These are phyloP conservation scores for Drosophila macrospina DNA, from an alignment of 2,888 invertebrate genomes.

Conservation along the genomic window DNA sequence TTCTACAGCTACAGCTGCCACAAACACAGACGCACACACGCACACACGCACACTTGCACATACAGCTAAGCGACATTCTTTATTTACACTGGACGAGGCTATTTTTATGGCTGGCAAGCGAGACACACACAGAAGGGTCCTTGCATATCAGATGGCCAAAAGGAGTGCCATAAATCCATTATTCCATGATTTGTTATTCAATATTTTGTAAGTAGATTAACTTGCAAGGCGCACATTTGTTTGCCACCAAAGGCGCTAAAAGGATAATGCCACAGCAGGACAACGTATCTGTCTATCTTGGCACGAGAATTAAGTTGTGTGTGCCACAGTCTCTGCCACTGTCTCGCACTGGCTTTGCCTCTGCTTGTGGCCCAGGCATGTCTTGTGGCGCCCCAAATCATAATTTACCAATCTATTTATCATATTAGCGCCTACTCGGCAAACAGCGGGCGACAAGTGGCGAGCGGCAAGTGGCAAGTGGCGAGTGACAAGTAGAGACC, in stretches of 20 bases:
- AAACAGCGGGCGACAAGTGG: slow-evolving; percentile 46
- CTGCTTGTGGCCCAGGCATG: slow-evolving; percentile 7
- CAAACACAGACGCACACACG: slow-evolving; percentile 12
- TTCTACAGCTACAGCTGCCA: slow-evolving; percentile 28
- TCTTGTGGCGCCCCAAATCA: slow-evolving; percentile 59
- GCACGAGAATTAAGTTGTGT: slow-evolving; percentile 63
- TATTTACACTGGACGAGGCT: slow-evolving; percentile 66
- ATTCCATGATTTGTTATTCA: slow-evolving; percentile 84
- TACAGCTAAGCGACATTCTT: slow-evolving; percentile 65
- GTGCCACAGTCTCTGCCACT: neutral
- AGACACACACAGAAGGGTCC: slow-evolving; percentile 47
- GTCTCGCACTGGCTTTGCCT: neutral
- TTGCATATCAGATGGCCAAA: slow-evolving; percentile 69
- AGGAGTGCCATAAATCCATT: slow-evolving; percentile 82
- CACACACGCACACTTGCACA: slow-evolving; percentile 13
- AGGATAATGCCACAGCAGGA: slow-evolving; percentile 66
- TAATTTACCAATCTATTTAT: slow-evolving; percentile 81
- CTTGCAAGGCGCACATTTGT: slow-evolving; percentile 80
- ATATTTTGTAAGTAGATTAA: slow-evolving; percentile 84
- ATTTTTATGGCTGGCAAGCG: slow-evolving; percentile 65
- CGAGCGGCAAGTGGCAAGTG: slow-evolving; percentile 29
- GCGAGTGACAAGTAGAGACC: slow-evolving; percentile 10
- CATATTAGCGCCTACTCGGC: slow-evolving; percentile 73
- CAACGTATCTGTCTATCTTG: slow-evolving; percentile 25
- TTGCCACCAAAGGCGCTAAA: slow-evolving; percentile 57